These are phyloP conservation scores for Takifugu rubripes DNA, from an alignment of 2,797 vertebrate genomes.

Conservation along the genomic window DNA sequence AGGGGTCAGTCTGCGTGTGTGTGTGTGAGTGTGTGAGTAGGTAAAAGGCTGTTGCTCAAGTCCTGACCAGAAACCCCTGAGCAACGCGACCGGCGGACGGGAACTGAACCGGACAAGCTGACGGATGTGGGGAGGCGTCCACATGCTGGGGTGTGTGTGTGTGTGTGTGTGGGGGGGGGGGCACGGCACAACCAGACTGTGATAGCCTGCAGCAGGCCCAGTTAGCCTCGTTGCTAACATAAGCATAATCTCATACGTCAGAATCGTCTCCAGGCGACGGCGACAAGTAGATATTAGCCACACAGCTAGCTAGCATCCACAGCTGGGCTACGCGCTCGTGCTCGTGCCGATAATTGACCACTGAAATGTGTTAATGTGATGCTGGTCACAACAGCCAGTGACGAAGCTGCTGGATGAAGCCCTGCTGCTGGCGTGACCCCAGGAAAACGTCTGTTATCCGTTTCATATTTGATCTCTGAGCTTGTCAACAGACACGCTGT, in stretches of 20 bases:
- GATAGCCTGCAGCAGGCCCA: conserved; percentile 11
- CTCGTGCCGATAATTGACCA: too few species aligned
- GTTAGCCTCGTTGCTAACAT: conserved; percentile 16
- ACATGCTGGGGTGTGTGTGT: neutral
- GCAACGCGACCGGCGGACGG: neutral
- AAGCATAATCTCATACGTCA: conserved; percentile 9
- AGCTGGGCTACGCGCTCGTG: too few species aligned
- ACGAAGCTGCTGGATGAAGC: too few species aligned
- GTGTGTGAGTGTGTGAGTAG: neutral
- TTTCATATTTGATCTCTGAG: too few species aligned
- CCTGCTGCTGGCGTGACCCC: too few species aligned
- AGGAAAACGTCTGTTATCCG: too few species aligned
- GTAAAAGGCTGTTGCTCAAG: conserved; percentile 16
- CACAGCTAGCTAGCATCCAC: conserved; percentile 11
- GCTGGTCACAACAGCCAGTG: too few species aligned
- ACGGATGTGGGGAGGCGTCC: neutral
- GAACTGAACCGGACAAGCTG: neutral
- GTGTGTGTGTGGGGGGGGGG: neutral
- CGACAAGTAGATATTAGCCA: conserved; percentile 30
- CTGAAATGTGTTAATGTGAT: too few species aligned
- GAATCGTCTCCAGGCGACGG: conserved; percentile 21
- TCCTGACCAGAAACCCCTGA: neutral
- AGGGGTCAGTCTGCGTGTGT: conserved; percentile 31
- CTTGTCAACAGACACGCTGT: too few species aligned
- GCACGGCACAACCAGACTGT: conserved; percentile 12